phyloP scores from a whole-genome alignment of 2,113 vertebrate genomes.

The Fregetta grallaria region DNA sequence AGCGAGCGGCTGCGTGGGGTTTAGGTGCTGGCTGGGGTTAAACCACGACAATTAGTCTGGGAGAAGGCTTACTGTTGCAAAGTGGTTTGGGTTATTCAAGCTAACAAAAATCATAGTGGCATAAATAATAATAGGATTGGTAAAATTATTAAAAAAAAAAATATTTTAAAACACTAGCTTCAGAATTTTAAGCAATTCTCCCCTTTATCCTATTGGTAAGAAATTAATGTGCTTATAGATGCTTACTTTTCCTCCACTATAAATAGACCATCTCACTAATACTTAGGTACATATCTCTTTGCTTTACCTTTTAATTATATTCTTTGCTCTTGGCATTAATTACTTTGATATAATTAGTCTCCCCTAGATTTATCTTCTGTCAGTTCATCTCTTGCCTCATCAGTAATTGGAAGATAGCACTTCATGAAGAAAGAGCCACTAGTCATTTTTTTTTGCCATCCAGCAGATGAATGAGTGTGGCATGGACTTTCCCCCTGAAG shows the following conservation, averaged over 20 bases:
- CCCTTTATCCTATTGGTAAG: not conserved
- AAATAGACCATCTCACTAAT: not conserved
- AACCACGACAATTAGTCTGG: too few relatives aligned
- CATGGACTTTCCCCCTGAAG: constrained; percentile 15
- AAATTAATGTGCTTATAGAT: not conserved
- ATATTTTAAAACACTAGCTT: not conserved
- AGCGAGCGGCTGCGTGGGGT: too few relatives aligned
- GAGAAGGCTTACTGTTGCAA: not conserved
- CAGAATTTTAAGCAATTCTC: not conserved
- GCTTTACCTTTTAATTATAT: not conserved
- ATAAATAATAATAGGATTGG: not conserved
- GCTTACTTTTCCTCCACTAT: not conserved
- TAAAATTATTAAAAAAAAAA: not conserved
- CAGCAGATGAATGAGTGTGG: constrained; percentile 29
- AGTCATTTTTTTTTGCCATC: not conserved
- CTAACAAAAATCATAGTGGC: not conserved
- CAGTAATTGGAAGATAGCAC: constrained; percentile 45
- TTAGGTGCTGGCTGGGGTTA: too few relatives aligned
- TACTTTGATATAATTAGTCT: constrained; percentile 36
- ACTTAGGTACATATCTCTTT: not conserved
- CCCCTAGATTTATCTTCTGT: not conserved
- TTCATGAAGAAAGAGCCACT: constrained; percentile 5
- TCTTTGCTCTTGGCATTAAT: constrained; percentile 27
- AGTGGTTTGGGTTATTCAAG: not conserved
- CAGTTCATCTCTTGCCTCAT: constrained; percentile 51